A percentile compares a stretch with the other conserved stretches of the same genome.
These are phyloP conservation scores for Aphelinus atriplicis DNA, from an alignment of 1,140 invertebrate species.

Conservation along the genomic window DNA sequence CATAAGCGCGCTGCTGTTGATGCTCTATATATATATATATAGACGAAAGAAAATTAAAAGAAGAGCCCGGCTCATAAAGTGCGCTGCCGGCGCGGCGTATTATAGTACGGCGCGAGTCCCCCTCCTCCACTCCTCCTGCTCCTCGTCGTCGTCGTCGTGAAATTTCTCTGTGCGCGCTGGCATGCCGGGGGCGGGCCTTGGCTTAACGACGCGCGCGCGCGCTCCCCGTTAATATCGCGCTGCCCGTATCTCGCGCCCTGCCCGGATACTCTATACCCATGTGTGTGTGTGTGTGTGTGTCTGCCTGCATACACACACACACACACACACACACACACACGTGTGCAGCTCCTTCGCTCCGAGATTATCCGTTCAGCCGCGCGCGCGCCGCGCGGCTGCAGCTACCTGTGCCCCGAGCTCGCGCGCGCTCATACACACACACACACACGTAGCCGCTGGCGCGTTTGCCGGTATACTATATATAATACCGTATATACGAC, in stretches of 20 bases:
- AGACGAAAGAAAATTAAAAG: neutral
- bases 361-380: slow-evolving; percentile 25
- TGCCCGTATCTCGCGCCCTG: neutral
- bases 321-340: neutral
- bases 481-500: too few relatives aligned
- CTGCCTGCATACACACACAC: too few relatives aligned
- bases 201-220: slow-evolving; percentile 19
- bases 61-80: neutral
- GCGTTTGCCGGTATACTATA: too few relatives aligned
- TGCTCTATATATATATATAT: too few relatives aligned
- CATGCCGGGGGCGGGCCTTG: neutral
- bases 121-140: neutral
- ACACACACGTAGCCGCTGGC: too few relatives aligned
- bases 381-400: neutral
- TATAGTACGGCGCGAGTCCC: neutral
- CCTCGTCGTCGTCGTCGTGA: neutral
- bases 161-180: neutral
- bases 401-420: slow-evolving; percentile 4
- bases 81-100: neutral
- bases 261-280: neutral
- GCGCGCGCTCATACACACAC: too few relatives aligned
- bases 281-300: too few relatives aligned
- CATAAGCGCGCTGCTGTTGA: too few relatives aligned
- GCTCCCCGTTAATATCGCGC: slow-evolving; percentile 23
- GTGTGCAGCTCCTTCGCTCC: neutral